These are phyloP conservation scores for Osmerus eperlanus DNA, from an alignment of 2,113 vertebrate species.

Conservation along the genomic window DNA sequence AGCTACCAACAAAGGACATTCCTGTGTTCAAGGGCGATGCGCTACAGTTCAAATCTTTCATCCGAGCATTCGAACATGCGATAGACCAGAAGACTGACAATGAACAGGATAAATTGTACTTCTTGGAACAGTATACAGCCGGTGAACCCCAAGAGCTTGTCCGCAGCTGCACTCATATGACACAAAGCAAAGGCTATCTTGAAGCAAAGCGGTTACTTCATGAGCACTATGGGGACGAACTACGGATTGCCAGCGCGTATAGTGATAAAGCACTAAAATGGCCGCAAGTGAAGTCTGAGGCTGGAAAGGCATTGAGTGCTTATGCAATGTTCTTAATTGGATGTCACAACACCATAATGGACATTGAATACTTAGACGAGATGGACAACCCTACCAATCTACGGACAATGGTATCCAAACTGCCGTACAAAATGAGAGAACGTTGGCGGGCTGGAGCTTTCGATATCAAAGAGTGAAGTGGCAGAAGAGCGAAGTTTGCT, in stretches of 20 bases:
- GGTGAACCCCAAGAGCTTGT: slow-evolving; percentile 13
- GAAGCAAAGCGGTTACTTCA: slow-evolving; percentile 19
- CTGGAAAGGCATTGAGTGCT: background rate
- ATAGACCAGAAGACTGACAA: slow-evolving; percentile 12
- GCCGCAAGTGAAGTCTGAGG: slow-evolving; percentile 31
- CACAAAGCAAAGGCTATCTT: slow-evolving; percentile 9
- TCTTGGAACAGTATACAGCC: slow-evolving; percentile 15
- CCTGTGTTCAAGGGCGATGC: slow-evolving; percentile 11
- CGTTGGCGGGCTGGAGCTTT: background rate
- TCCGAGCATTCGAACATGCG: slow-evolving; percentile 5
- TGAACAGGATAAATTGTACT: slow-evolving; percentile 18
- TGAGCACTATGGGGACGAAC: slow-evolving; percentile 11
- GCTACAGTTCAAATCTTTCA: slow-evolving; percentile 10
- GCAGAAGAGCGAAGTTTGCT: slow-evolving; percentile 3
- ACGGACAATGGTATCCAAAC: background rate
- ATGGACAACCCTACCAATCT: slow-evolving; percentile 32
- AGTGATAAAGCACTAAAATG: slow-evolving; percentile 21
- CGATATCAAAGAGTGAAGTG: slow-evolving; percentile 1
- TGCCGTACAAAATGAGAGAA: background rate
- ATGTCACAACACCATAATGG: slow-evolving; percentile 21
- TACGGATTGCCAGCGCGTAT: slow-evolving; percentile 10
- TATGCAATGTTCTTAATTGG: slow-evolving; percentile 26
- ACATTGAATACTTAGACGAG: slow-evolving; percentile 24
- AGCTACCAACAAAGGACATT: background rate
- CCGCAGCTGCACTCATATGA: slow-evolving; percentile 19